These are phyloP conservation scores for Falco berigora DNA, from an alignment of 2,797 vertebrate species.

Conservation along the genomic window DNA sequence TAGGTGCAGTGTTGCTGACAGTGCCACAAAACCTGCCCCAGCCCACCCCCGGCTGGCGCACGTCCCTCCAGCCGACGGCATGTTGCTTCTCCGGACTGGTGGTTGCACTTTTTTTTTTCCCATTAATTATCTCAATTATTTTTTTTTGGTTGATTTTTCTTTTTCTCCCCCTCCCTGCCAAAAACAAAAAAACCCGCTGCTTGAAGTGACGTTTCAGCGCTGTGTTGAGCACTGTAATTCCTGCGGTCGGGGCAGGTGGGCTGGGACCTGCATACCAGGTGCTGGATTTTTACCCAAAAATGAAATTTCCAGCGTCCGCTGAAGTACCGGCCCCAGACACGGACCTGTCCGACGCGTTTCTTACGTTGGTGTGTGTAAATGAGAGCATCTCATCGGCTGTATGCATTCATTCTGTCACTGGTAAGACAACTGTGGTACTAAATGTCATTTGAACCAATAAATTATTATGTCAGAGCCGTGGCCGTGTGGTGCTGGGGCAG, in stretches of 20 bases:
- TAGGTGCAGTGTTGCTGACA: background rate
- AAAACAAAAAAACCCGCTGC: background rate
- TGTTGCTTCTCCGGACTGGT: background rate
- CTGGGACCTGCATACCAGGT: background rate
- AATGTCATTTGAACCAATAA: constrained; percentile 69
- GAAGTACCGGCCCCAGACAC: background rate
- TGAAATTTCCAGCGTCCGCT: background rate
- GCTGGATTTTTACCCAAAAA: constrained; percentile 13
- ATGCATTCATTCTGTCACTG: constrained; percentile 60
- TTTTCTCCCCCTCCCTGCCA: background rate
- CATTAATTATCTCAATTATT: background rate
- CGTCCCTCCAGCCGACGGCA: background rate
- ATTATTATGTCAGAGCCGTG: constrained; percentile 57
- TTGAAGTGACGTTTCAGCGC: constrained; percentile 52
- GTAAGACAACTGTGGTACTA: constrained; percentile 66
- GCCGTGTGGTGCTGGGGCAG: background rate
- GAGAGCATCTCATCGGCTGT: constrained; percentile 47
- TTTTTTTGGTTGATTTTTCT: background rate
- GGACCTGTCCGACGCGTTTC: background rate
- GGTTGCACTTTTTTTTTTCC: background rate
- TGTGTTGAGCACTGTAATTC: constrained; percentile 24
- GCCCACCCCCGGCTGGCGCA: background rate
- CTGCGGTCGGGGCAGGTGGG: background rate
- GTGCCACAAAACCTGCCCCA: background rate
- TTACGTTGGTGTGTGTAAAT: constrained; percentile 53